Conservation (phyloP, 2,113 vertebrate genomes). For the Amazona guildingii region DNA sequence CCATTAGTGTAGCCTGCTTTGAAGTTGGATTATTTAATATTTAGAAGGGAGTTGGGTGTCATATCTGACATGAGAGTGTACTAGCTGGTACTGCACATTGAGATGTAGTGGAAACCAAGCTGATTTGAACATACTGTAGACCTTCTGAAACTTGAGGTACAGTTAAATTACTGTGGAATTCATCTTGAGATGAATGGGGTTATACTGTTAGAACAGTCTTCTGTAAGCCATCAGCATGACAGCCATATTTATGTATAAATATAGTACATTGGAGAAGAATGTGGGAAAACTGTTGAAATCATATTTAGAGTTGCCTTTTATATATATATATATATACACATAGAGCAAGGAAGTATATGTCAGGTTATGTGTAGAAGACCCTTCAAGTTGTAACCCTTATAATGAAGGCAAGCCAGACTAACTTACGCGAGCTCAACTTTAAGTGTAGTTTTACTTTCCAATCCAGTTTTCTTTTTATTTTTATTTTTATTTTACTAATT, state of each 20-base stretch:
- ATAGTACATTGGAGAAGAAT: not conserved
- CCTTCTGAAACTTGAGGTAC: not conserved
- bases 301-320: not conserved
- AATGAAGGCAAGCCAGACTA: not conserved
- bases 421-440: not conserved
- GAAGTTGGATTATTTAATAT: not conserved
- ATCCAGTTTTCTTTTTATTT: not conserved
- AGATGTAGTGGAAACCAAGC: not conserved
- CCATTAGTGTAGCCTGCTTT: not conserved
- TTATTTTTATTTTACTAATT: not conserved
- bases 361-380: not conserved
- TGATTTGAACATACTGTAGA: not conserved
- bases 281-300: not conserved
- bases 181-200: not conserved
- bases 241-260: not conserved
- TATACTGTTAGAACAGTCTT: not conserved
- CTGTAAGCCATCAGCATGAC: not conserved
- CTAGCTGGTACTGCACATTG: not conserved
- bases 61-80: not conserved
- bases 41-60: not conserved
- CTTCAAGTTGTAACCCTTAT: not conserved
- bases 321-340: not conserved
- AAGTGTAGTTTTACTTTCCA: not conserved
- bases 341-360: not conserved
- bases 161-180: not conserved